A percentile compares a stretch with the other conserved stretches of the same genome.
Evolutionary conservation across 37 sponge, comb jelly and placozoan genomes (phyloP).

Genomic region (Aphrocallistes beatrix): DNA sequence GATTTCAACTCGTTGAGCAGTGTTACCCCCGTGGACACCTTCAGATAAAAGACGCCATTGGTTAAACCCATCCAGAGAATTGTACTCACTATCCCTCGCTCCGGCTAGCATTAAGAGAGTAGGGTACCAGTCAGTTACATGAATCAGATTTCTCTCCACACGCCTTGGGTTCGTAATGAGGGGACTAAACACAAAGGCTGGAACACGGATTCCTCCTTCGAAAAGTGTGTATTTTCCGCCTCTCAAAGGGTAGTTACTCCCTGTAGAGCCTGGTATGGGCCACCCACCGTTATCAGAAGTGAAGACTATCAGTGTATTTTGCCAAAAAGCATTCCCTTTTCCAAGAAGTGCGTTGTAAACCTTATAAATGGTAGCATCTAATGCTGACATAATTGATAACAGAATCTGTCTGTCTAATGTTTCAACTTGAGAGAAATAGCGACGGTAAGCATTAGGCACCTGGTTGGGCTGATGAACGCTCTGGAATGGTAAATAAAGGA

Average conservation of each 20-base stretch:
- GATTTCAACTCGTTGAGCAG: not conserved
- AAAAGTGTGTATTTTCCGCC: slow-evolving; percentile 31
- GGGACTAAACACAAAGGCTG: slow-evolving; percentile 37
- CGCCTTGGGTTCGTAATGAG: slow-evolving; percentile 14
- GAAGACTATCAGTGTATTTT: slow-evolving; percentile 39
- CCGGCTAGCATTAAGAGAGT: slow-evolving; percentile 33
- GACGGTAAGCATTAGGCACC: slow-evolving; percentile 29
- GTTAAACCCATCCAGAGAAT: not conserved
- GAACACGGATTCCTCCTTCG: slow-evolving; percentile 43
- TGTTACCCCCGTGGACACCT: not conserved
- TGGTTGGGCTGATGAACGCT: slow-evolving; percentile 27
- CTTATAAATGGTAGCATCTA: slow-evolving; percentile 29
- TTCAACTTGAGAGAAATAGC: slow-evolving; percentile 26
- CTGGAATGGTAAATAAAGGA: slow-evolving; percentile 32
- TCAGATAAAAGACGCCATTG: not conserved
- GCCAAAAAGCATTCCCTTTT: slow-evolving; percentile 32
- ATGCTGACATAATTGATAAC: slow-evolving; percentile 35
- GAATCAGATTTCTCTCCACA: slow-evolving; percentile 25
- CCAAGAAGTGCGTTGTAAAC: slow-evolving; percentile 19
- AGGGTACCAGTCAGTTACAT: slow-evolving; percentile 31
- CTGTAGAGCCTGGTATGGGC: slow-evolving; percentile 20
- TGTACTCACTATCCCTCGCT: not conserved
- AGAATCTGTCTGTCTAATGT: slow-evolving; percentile 21
- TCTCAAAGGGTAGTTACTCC: slow-evolving; percentile 38
- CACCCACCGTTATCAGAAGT: slow-evolving; percentile 50